These are phyloP conservation scores for Agonopterix arenella DNA, from an alignment of 2,888 invertebrate species.

Conservation along the genomic window DNA sequence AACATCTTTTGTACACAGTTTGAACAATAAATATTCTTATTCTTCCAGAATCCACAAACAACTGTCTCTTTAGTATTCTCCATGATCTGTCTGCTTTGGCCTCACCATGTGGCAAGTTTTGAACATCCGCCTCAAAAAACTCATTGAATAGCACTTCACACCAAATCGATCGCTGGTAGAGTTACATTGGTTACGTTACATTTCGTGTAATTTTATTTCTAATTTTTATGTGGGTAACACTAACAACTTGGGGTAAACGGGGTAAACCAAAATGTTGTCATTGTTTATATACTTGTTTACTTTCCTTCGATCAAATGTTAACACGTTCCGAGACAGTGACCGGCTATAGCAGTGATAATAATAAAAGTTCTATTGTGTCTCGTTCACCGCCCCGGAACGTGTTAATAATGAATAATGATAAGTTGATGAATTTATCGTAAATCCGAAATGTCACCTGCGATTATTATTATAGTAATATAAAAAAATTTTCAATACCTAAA, in stretches of 20 bases:
- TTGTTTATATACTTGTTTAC: neutral
- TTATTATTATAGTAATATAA: constrained; percentile 36
- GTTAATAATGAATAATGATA: no score
- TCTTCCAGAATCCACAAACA: constrained; percentile 95
- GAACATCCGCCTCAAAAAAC: constrained; percentile 97
- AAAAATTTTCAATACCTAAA: constrained; percentile 48
- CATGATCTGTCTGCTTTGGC: constrained; percentile 95
- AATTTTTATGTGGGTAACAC: neutral
- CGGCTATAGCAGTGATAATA: no score
- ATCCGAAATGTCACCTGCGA: constrained; percentile 31
- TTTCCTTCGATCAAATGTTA: neutral
- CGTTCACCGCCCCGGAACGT: no score
- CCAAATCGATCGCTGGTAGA: constrained; percentile 29
- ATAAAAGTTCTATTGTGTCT: no score
- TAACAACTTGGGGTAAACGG: no score
- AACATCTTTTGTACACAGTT: no score
- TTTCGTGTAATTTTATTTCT: neutral
- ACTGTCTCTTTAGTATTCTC: constrained; percentile 98
- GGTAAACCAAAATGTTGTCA: neutral
- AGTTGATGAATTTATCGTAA: neutral
- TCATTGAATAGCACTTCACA: constrained; percentile 87
- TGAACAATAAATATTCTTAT: no score
- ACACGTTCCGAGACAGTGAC: no score
- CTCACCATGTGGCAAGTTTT: constrained; percentile 99
- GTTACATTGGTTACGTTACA: constrained; percentile 25